phyloP scores from a whole-genome alignment of 2,888 invertebrate species.

The Microchrysa polita region DNA sequence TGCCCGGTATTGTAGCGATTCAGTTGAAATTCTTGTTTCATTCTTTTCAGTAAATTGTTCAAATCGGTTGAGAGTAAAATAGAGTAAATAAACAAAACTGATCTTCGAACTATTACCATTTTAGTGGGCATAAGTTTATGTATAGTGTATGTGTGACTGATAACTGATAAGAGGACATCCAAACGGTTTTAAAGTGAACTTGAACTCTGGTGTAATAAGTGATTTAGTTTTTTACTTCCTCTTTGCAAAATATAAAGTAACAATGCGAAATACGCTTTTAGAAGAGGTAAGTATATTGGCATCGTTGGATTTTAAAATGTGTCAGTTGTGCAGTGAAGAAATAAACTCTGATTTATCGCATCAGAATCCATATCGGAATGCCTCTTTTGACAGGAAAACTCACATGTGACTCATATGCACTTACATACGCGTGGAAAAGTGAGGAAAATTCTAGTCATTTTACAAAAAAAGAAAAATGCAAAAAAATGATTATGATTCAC shows the following conservation, averaged over 20 bases:
- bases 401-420: slow-evolving; percentile 19
- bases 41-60: neutral
- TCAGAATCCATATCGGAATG: neutral
- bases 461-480: neutral
- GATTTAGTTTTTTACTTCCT: too few species aligned
- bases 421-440: neutral
- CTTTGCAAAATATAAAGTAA: slow-evolving; percentile 7
- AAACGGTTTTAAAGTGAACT: too few species aligned
- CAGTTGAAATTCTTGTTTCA: slow-evolving; percentile 30
- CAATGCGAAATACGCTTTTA: slow-evolving; percentile 50
- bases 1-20: neutral
- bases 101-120: too few species aligned
- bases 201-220: too few species aligned
- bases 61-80: too few species aligned
- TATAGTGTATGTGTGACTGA: too few species aligned
- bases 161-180: too few species aligned
- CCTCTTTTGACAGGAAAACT: slow-evolving; percentile 32
- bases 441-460: slow-evolving; percentile 22
- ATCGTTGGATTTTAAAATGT: neutral
- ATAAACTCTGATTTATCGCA: neutral
- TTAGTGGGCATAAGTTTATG: too few species aligned
- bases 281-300: slow-evolving; percentile 48
- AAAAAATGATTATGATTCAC: slow-evolving; percentile 34
- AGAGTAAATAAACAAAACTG: too few species aligned
- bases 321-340: neutral